Evolutionary conservation across 2,113 vertebrate species (phyloP).

Genomic region (Phycodurus eques): DNA sequence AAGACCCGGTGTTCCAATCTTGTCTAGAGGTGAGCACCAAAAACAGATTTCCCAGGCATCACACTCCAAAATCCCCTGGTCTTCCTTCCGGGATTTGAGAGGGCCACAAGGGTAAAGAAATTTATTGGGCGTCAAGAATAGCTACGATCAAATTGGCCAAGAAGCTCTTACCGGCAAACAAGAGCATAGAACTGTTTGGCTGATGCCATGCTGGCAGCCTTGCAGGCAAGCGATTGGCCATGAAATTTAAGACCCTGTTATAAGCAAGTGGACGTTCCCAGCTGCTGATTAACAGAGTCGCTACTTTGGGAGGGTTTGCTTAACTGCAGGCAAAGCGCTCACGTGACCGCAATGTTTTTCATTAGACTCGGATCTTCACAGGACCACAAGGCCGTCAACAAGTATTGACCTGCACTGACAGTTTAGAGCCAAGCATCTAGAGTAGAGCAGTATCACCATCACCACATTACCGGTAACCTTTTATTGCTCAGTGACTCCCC

Average conservation of each 20-base stretch:
- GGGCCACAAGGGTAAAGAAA: neutral
- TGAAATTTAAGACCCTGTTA: slow-evolving; percentile 27
- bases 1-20: slow-evolving; percentile 3
- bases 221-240: slow-evolving; percentile 8
- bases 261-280: slow-evolving; percentile 39
- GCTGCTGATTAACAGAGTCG: slow-evolving; percentile 34
- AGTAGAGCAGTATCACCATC: too few species aligned
- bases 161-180: slow-evolving; percentile 39
- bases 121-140: slow-evolving; percentile 49
- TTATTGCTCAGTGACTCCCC: too few species aligned
- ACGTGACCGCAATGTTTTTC: slow-evolving; percentile 18
- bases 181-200: slow-evolving; percentile 5
- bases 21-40: slow-evolving; percentile 44
- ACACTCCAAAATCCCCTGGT: slow-evolving; percentile 15
- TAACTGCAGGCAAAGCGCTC: slow-evolving; percentile 7
- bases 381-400: neutral
- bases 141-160: slow-evolving; percentile 15
- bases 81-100: neutral
- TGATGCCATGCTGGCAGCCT: slow-evolving; percentile 4
- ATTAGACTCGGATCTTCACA: slow-evolving; percentile 32
- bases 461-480: too few species aligned
- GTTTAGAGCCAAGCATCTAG: neutral
- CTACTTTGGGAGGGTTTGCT: slow-evolving; percentile 6
- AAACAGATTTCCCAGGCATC: slow-evolving; percentile 36
- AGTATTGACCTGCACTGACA: neutral